phyloP scores from a whole-genome alignment of 1,140 invertebrate species.

The Drosophila tani region DNA sequence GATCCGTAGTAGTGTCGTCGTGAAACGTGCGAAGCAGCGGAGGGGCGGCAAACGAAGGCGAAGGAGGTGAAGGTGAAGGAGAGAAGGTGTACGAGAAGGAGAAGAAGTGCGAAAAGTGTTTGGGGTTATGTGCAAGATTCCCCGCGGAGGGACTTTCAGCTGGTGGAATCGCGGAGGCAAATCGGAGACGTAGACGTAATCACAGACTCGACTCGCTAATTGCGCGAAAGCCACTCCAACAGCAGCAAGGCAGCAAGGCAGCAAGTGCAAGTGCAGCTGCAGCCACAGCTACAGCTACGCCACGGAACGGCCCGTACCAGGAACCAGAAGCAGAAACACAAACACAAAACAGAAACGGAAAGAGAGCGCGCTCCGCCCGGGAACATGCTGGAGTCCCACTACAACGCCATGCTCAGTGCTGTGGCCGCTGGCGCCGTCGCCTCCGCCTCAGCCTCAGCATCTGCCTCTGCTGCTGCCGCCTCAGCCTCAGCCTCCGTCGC shows the following conservation, averaged over 20 bases:
- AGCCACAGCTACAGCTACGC: background rate
- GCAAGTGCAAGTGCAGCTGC: constrained; percentile 1
- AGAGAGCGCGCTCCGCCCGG: constrained; percentile 1
- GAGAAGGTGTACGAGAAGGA: background rate
- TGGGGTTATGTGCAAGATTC: constrained; percentile 70
- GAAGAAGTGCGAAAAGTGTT: constrained; percentile 64
- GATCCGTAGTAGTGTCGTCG: constrained; percentile 30
- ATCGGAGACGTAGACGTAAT: constrained; percentile 38
- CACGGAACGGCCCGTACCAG: constrained; percentile 7
- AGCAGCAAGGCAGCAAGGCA: background rate
- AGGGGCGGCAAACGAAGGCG: background rate
- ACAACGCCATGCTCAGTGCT: constrained; percentile 40
- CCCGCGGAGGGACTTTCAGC: constrained; percentile 25
- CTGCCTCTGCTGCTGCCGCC: constrained; percentile 5
- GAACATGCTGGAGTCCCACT: constrained; percentile 65
- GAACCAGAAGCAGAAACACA: constrained; percentile 11
- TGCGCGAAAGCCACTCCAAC: constrained; percentile 14
- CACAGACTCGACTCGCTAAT: constrained; percentile 21
- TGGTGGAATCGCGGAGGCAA: constrained; percentile 3
- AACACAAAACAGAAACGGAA: constrained; percentile 9
- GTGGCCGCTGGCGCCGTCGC: constrained; percentile 15
- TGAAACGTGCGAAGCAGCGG: constrained; percentile 30
- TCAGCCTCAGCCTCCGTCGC: background rate
- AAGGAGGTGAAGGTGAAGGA: constrained; percentile 4
- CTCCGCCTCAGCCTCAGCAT: constrained; percentile 16